These are phyloP conservation scores for Anadara kagoshimensis DNA, from an alignment of 1,140 invertebrate genomes.

Conservation along the genomic window DNA sequence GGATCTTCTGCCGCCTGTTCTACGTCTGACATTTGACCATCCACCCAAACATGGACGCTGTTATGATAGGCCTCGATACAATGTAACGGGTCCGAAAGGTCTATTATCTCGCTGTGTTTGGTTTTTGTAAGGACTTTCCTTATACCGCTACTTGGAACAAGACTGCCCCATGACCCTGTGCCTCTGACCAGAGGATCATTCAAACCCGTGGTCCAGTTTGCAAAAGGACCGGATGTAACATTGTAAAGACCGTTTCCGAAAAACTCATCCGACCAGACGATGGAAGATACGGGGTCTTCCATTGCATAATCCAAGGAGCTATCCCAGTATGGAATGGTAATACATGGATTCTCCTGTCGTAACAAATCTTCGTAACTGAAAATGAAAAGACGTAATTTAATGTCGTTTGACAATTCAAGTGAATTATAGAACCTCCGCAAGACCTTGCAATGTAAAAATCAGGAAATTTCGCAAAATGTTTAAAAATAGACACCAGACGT, in stretches of 20 bases:
- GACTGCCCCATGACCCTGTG: background rate
- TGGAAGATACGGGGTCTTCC: constrained; percentile 1
- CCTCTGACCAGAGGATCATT: constrained; percentile 14
- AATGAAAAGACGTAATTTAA: background rate
- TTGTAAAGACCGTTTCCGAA: constrained; percentile 8
- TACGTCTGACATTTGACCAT: constrained; percentile 39
- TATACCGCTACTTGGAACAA: background rate
- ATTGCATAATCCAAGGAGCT: constrained; percentile 7
- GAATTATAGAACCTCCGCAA: no score
- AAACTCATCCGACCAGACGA: constrained; percentile 14
- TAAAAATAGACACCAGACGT: no score
- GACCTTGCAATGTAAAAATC: no score
- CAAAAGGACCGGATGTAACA: constrained; percentile 4
- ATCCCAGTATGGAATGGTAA: constrained; percentile 24
- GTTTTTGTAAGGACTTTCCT: background rate
- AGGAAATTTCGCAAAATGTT: no score
- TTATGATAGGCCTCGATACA: constrained; percentile 32
- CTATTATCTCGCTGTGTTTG: background rate
- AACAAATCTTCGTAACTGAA: constrained; percentile 15
- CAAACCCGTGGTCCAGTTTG: background rate
- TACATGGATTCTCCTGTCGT: background rate
- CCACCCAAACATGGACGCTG: constrained; percentile 37
- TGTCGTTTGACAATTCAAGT: no score
- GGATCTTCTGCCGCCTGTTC: constrained; percentile 33
- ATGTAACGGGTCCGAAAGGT: background rate